Evolutionary conservation across 2,888 invertebrate species (phyloP).

Genomic region (Trilocha varians): DNA sequence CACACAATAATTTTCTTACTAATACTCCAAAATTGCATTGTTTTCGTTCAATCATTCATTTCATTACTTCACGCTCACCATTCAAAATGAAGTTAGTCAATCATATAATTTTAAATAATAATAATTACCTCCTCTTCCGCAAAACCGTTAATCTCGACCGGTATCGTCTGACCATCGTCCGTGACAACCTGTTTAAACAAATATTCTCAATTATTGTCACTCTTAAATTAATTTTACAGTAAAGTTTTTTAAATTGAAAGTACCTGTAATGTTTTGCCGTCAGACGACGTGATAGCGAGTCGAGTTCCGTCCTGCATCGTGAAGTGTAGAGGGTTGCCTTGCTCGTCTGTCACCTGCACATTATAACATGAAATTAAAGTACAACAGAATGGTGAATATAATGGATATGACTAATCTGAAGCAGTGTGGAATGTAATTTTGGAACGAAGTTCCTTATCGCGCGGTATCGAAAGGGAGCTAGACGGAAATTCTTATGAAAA

Average conservation of each 20-base stretch:
- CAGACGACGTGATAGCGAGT: conserved; percentile 74
- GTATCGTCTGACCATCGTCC: conserved; percentile 67
- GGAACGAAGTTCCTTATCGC: too few species aligned
- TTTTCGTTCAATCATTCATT: too few species aligned
- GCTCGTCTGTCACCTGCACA: conserved; percentile 76
- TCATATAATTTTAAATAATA: background rate
- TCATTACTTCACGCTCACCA: too few species aligned
- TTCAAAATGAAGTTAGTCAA: background rate
- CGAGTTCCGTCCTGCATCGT: conserved; percentile 80
- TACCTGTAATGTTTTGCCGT: conserved; percentile 64
- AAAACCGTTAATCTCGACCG: conserved; percentile 60
- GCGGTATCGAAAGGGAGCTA: too few species aligned
- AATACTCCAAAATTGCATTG: too few species aligned
- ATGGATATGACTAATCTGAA: too few species aligned
- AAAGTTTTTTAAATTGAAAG: too few species aligned
- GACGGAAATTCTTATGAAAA: too few species aligned
- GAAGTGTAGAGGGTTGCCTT: conserved; percentile 78
- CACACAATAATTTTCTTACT: too few species aligned
- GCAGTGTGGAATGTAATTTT: too few species aligned
- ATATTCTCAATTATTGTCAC: background rate
- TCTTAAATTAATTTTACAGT: background rate
- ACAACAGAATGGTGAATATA: too few species aligned
- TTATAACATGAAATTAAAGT: background rate
- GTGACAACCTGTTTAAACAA: conserved; percentile 54
- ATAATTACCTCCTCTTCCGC: conserved; percentile 31